These are phyloP conservation scores for Phyllotreta cruciferae DNA, from an alignment of 2,888 invertebrate species.

Conservation along the genomic window DNA sequence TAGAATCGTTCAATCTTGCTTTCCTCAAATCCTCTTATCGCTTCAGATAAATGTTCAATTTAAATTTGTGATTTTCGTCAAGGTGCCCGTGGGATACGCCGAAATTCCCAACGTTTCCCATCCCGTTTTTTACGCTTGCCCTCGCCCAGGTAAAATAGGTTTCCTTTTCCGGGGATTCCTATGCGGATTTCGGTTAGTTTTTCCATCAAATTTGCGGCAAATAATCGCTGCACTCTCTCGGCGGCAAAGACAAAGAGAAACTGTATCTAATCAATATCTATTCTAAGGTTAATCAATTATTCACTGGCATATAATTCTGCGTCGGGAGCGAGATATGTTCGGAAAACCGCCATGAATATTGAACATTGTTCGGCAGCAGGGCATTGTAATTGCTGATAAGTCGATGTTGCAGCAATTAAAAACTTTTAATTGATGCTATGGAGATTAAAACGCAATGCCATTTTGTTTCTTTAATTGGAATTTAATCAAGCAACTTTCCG, in stretches of 20 bases:
- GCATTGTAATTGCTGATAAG: constrained; percentile 19
- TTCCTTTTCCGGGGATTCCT: background rate
- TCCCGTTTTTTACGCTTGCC: constrained; percentile 19
- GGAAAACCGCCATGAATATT: constrained; percentile 21
- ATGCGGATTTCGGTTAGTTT: too few species aligned
- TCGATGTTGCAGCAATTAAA: constrained; percentile 1
- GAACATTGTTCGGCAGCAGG: constrained; percentile 19
- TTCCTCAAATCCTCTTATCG: constrained; percentile 34
- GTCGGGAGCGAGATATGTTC: constrained; percentile 11
- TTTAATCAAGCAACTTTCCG: too few species aligned
- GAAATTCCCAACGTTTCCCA: constrained; percentile 19
- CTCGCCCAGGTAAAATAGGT: constrained; percentile 7
- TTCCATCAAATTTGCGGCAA: too few species aligned
- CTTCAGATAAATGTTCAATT: constrained; percentile 32
- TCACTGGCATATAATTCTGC: constrained; percentile 21
- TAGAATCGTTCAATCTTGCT: constrained; percentile 32
- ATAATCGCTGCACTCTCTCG: too few species aligned
- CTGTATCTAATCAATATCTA: constrained; percentile 16
- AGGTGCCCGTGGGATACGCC: constrained; percentile 24
- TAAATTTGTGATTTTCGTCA: constrained; percentile 33
- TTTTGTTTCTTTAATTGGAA: too few species aligned
- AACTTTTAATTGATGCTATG: too few species aligned
- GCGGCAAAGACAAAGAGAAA: constrained; percentile 2
- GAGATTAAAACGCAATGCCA: too few species aligned
- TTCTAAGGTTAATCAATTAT: constrained; percentile 22